Conservation (phyloP, 2,113 vertebrate species). For the Bos javanicus region DNA sequence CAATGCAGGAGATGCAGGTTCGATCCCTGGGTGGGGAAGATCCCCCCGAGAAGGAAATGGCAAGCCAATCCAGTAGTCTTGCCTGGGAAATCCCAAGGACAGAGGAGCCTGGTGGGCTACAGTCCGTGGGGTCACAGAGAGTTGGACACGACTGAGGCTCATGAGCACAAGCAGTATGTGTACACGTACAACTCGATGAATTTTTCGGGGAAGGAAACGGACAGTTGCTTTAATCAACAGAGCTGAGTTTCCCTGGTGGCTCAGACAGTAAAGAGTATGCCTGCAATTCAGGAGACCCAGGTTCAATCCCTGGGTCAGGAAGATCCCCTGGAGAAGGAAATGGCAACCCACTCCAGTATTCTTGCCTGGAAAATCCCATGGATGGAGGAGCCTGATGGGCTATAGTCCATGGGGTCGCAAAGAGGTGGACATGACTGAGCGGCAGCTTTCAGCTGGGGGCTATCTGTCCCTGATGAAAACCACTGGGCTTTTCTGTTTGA, state of each 20-base stretch:
- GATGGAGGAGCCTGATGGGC: not conserved
- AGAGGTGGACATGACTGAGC: not conserved
- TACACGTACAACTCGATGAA: not conserved
- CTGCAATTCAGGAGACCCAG: not conserved
- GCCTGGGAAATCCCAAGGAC: not conserved
- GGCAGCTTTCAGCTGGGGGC: not conserved
- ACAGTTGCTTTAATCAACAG: not conserved
- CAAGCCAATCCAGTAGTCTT: not conserved
- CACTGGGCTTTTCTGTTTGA: not conserved
- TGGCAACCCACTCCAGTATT: not conserved
- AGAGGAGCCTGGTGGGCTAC: not conserved
- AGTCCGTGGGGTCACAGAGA: not conserved
- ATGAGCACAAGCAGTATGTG: not conserved
- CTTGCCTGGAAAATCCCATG: not conserved
- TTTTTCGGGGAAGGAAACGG: not conserved
- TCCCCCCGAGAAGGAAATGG: not conserved
- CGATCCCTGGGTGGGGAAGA: not conserved
- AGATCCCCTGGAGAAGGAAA: not conserved
- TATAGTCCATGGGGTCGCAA: not conserved
- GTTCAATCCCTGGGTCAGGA: not conserved
- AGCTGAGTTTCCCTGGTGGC: not conserved
- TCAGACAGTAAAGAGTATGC: not conserved
- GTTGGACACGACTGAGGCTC: not conserved
- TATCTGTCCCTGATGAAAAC: not conserved
- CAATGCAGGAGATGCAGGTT: not conserved